These are phyloP conservation scores for Lepus oiostolus DNA, from an alignment of 2,797 vertebrate species.

Conservation along the genomic window DNA sequence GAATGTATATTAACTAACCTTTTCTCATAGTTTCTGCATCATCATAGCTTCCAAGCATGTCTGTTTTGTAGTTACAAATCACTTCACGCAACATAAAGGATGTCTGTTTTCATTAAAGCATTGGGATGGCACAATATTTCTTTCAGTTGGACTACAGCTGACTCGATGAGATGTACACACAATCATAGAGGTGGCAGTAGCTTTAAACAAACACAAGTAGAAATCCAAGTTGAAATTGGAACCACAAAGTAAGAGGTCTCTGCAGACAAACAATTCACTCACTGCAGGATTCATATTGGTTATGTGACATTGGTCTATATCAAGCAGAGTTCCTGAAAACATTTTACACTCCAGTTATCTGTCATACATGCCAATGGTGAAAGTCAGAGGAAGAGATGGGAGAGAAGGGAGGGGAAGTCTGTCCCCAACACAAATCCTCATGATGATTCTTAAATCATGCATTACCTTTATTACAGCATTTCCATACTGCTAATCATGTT, in stretches of 20 bases:
- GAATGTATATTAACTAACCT: neutral
- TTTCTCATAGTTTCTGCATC: neutral
- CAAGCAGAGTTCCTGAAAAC: slow-evolving; percentile 65
- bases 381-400: neutral
- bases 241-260: slow-evolving; percentile 64
- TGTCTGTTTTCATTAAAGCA: neutral
- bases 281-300: slow-evolving; percentile 71
- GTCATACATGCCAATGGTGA: neutral
- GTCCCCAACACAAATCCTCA: neutral
- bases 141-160: slow-evolving; percentile 39
- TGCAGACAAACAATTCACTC: slow-evolving; percentile 63
- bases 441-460: neutral
- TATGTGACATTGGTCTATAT: slow-evolving; percentile 59
- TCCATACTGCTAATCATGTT: neutral
- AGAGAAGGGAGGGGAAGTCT: neutral
- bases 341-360: slow-evolving; percentile 33
- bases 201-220: slow-evolving; percentile 75
- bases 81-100: neutral
- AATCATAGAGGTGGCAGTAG: slow-evolving; percentile 7
- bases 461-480: neutral
- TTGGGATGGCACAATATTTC: neutral
- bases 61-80: slow-evolving; percentile 4
- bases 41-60: neutral
- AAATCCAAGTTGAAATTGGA: slow-evolving; percentile 73
- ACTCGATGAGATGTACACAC: slow-evolving; percentile 60